A percentile compares a stretch with the other conserved stretches of the same genome.
These are phyloP conservation scores for Synergus laeviventris DNA, from an alignment of 2,888 invertebrate species.

Conservation along the genomic window DNA sequence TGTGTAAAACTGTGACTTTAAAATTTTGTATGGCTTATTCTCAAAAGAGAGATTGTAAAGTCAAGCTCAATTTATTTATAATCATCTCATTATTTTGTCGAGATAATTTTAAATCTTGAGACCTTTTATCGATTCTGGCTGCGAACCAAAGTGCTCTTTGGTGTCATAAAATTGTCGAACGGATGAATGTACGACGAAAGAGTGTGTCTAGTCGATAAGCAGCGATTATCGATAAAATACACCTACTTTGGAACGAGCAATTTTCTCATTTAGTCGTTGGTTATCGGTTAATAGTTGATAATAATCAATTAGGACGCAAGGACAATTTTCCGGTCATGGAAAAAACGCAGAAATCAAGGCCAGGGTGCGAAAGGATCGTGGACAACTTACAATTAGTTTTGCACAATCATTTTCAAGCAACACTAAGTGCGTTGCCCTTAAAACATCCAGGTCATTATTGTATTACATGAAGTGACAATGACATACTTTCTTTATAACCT, in stretches of 20 bases:
- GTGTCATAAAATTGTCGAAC: background rate
- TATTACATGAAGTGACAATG: constrained; percentile 16
- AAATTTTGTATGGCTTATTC: background rate
- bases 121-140: background rate
- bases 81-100: background rate
- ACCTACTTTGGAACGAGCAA: background rate
- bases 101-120: background rate
- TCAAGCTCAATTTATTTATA: background rate
- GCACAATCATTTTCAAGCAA: constrained; percentile 9
- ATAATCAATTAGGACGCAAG: background rate
- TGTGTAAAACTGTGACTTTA: too few species aligned
- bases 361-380: constrained; percentile 12
- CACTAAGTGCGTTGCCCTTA: background rate
- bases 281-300: constrained; percentile 12
- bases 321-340: constrained; percentile 26
- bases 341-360: constrained; percentile 9
- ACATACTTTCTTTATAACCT: constrained; percentile 13
- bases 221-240: constrained; percentile 17
- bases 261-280: constrained; percentile 8
- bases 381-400: background rate
- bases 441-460: constrained; percentile 13
- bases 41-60: background rate
- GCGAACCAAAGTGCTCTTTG: background rate
- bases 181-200: background rate
- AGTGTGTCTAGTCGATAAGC: constrained; percentile 1